Conservation (phyloP, 2,888 invertebrate genomes). For the Lycaena phlaeas region DNA sequence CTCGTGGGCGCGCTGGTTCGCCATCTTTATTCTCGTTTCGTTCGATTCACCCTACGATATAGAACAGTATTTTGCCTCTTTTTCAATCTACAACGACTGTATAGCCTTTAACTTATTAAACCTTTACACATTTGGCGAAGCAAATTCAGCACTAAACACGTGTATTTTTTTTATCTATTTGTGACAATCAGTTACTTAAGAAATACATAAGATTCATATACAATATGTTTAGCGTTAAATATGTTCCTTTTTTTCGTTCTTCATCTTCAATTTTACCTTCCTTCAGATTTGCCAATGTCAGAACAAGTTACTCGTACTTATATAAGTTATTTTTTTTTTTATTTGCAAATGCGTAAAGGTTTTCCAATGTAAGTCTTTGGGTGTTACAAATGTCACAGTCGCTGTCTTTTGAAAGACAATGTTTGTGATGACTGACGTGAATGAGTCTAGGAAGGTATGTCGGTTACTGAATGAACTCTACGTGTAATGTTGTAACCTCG, state of each 20-base stretch:
- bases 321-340: not conserved
- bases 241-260: too few species aligned
- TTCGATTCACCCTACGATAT: constrained; percentile 82
- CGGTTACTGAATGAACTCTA: constrained; percentile 29
- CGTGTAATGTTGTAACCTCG: constrained; percentile 10
- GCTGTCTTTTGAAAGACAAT: constrained; percentile 35
- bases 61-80: constrained; percentile 40
- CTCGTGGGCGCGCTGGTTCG: constrained; percentile 97
- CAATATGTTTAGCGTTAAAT: not conserved
- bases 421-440: constrained; percentile 37
- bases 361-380: constrained; percentile 6
- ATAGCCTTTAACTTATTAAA: constrained; percentile 18
- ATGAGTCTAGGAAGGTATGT: constrained; percentile 46
- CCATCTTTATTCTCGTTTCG: constrained; percentile 95
- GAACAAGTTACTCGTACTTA: too few species aligned
- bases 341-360: not conserved
- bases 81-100: constrained; percentile 45
- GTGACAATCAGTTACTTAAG: not conserved
- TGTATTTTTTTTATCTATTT: not conserved
- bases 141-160: not conserved
- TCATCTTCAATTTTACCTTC: too few species aligned
- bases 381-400: constrained; percentile 26
- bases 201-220: not conserved
- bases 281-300: too few species aligned
- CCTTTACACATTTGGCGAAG: constrained; percentile 11